These are phyloP conservation scores for Neoaliturus tenellus DNA, from an alignment of 2,888 invertebrate species.

Conservation along the genomic window DNA sequence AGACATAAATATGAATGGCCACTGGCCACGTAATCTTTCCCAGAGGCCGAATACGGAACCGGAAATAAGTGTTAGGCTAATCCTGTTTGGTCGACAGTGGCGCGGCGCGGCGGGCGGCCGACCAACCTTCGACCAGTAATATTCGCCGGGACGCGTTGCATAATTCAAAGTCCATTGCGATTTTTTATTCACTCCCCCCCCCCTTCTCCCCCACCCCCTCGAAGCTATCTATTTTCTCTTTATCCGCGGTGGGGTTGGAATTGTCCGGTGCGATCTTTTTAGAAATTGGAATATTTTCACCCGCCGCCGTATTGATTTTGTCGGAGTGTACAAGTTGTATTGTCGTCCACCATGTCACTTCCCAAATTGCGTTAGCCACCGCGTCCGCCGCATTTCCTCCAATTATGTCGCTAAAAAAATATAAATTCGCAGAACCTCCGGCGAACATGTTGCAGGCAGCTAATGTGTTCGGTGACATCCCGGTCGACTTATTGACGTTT, in stretches of 20 bases:
- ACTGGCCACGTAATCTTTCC: slow-evolving; percentile 50
- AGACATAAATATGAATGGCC: slow-evolving; percentile 46
- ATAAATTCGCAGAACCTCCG: slow-evolving; percentile 41
- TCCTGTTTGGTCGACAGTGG: background rate
- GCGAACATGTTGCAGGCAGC: background rate
- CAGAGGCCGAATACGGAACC: slow-evolving; percentile 48
- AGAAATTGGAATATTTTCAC: slow-evolving; percentile 56
- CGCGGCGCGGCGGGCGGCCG: slow-evolving; percentile 32
- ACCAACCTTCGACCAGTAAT: slow-evolving; percentile 18
- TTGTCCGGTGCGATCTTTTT: slow-evolving; percentile 55
- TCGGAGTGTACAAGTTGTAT: slow-evolving; percentile 22
- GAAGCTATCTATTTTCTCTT: slow-evolving; percentile 55
- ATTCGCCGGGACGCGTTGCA: slow-evolving; percentile 50
- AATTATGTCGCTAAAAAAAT: slow-evolving; percentile 49
- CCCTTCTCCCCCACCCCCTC: background rate
- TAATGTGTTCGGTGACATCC: slow-evolving; percentile 41
- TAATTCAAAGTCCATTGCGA: slow-evolving; percentile 58
- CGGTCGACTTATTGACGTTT: slow-evolving; percentile 42
- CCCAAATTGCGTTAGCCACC: slow-evolving; percentile 46
- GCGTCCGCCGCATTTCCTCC: slow-evolving; percentile 46
- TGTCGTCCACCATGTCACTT: slow-evolving; percentile 45
- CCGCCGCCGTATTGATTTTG: slow-evolving; percentile 46
- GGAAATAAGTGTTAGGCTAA: slow-evolving; percentile 48
- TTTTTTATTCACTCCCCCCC: slow-evolving; percentile 56
- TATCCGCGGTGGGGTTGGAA: slow-evolving; percentile 44